Conservation (phyloP, 2,888 invertebrate genomes). For the Sipha maydis region DNA sequence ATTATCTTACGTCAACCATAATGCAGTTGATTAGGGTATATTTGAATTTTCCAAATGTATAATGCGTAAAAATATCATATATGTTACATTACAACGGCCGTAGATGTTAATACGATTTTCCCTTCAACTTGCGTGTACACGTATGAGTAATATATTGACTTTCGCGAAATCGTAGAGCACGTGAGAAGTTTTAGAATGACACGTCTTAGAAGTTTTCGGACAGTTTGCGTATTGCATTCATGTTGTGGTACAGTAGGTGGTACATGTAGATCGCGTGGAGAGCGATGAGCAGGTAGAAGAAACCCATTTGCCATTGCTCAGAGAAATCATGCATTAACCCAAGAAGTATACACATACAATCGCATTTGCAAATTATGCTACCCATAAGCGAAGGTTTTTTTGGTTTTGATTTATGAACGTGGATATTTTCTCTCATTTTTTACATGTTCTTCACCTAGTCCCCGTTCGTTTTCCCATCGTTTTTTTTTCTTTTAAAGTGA, state of each 20-base stretch:
- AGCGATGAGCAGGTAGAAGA: slow-evolving; percentile 3
- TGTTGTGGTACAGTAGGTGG: not conserved
- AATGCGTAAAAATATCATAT: too few species aligned
- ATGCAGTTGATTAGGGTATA: too few species aligned
- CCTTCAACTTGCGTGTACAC: too few species aligned
- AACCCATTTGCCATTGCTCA: not conserved
- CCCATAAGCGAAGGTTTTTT: slow-evolving; percentile 25
- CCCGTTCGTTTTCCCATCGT: not conserved
- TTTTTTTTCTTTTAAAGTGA: slow-evolving; percentile 18
- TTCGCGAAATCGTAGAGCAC: not conserved
- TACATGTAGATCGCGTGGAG: not conserved
- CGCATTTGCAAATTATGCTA: slow-evolving; percentile 24
- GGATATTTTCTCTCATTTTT: slow-evolving; percentile 38
- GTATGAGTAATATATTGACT: not conserved
- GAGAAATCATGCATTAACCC: slow-evolving; percentile 12
- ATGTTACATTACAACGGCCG: too few species aligned
- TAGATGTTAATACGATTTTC: too few species aligned
- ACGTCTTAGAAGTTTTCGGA: not conserved
- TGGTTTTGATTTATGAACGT: slow-evolving; percentile 49
- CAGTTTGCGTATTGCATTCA: not conserved
- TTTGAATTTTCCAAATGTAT: too few species aligned
- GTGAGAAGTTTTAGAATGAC: not conserved
- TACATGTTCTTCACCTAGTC: not conserved
- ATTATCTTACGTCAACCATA: too few species aligned
- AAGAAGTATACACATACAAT: not conserved